Conservation (phyloP, 2,113 vertebrate species). For the Chloebia gouldiae region DNA sequence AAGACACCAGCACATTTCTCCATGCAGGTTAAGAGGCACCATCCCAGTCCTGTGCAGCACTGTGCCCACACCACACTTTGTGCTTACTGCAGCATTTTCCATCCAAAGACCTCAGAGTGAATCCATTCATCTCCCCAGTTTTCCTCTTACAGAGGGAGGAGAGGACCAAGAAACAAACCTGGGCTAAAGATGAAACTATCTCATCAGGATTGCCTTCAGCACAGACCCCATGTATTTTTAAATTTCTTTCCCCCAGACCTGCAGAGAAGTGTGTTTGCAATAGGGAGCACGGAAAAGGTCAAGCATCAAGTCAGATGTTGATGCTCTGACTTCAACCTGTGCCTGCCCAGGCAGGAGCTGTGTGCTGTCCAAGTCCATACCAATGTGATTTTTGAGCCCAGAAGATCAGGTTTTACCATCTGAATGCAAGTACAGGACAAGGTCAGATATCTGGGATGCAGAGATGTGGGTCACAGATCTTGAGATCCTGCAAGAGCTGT, state of each 20-base stretch:
- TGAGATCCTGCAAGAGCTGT: accelerated
- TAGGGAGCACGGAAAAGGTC: not conserved
- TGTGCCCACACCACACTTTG: not conserved
- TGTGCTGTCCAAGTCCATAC: accelerated
- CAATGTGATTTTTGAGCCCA: not conserved
- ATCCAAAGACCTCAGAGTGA: not conserved
- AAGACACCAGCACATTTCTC: not conserved
- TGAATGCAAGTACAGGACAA: too few relatives aligned
- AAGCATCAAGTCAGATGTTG: not conserved
- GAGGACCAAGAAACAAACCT: not conserved
- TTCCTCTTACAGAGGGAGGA: not conserved
- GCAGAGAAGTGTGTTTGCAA: not conserved
- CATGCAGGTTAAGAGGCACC: not conserved
- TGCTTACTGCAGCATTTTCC: not conserved
- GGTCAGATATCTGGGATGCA: accelerated
- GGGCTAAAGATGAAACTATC: not conserved
- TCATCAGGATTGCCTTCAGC: not conserved
- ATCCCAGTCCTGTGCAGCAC: not conserved
- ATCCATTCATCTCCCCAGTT: not conserved
- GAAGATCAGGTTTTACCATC: not conserved
- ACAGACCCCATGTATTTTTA: accelerated
- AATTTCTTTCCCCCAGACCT: not conserved
- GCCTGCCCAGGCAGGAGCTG: not conserved
- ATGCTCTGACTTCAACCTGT: not conserved
- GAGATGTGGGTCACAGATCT: not conserved